Base-by-base conservation (phyloP, 1,140 invertebrate species). In the Drepana arcuata region DNA sequence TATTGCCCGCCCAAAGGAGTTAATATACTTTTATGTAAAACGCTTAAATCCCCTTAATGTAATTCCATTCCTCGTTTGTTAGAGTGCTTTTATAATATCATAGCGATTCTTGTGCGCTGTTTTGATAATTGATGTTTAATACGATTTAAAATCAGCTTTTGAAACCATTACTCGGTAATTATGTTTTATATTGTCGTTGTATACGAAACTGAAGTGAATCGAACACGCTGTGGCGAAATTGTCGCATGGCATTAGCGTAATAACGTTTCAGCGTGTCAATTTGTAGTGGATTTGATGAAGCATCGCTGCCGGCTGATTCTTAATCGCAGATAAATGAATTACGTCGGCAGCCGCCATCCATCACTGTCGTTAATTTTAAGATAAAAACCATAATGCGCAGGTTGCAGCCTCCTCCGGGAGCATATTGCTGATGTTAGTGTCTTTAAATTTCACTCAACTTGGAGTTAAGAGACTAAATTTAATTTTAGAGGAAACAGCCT, bases 271-370 rank as follows among this genome's bases (percentile, higher is more conserved):
- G 36, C 41, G 26, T 53, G 45, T 63, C 53, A 67, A 67, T 63
- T 60, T 54, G 45, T 42, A 41, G 54, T 38, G 36, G 36, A 45
- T 53, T 50, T 49, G 49, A 57, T 46, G 48, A 39, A 59, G 45
- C 44, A 21, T 21, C 44, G 47, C 44, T 30, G 37, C 41, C 41
- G 32, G 46, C 41, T 46, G 46, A 46, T 49, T 59, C 61, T 64
- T 70, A 64, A 71, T 70, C 59, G 56, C 41, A 60, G 52, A 68
- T 72, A 72, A 75, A 64, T 68, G 71, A 72, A 72, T 75, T 72
- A 72, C 57, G 54, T 29, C 40, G 41, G 14, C 15, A 26, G 40
- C 57, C 61, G 33, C 50, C 64, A 70, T 72, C 67, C 56, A 67
- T 71, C 68, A 72, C 56, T 59, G 63, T 70, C 71, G 39, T 42